A percentile compares a stretch with the other conserved stretches of the same genome.
phyloP scores from a whole-genome alignment of 2,797 vertebrate species.

The Anisognathus igniventris region DNA sequence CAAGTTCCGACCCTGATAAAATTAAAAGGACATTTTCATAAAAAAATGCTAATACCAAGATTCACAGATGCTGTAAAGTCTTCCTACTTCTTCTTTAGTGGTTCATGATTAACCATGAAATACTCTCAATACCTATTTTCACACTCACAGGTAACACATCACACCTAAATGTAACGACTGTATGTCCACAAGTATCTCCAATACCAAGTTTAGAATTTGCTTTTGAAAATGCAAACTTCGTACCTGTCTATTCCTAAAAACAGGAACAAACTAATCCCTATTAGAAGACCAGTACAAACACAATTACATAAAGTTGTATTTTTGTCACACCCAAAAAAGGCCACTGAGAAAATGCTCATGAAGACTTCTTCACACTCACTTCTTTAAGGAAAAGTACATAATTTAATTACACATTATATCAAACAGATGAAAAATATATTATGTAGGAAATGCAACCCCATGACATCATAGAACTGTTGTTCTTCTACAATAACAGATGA shows the following conservation, averaged over 20 bases:
- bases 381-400: neutral
- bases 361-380: neutral
- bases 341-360: neutral
- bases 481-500: neutral
- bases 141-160: neutral
- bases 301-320: neutral
- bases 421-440: neutral
- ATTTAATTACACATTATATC: neutral
- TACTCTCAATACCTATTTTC: neutral
- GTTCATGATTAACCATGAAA: neutral
- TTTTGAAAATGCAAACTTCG: neutral
- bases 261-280: neutral
- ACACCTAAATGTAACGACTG: neutral
- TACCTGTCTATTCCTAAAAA: neutral
- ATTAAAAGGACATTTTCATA: neutral
- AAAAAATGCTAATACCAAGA: neutral
- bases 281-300: neutral
- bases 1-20: conserved; percentile 90
- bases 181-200: neutral
- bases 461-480: neutral
- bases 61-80: neutral
- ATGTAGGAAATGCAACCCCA: neutral
- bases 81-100: neutral
- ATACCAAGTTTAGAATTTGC: neutral
- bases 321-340: neutral